These are phyloP conservation scores for Theretra japonica DNA, from an alignment of 2,888 invertebrate genomes.

Conservation along the genomic window DNA sequence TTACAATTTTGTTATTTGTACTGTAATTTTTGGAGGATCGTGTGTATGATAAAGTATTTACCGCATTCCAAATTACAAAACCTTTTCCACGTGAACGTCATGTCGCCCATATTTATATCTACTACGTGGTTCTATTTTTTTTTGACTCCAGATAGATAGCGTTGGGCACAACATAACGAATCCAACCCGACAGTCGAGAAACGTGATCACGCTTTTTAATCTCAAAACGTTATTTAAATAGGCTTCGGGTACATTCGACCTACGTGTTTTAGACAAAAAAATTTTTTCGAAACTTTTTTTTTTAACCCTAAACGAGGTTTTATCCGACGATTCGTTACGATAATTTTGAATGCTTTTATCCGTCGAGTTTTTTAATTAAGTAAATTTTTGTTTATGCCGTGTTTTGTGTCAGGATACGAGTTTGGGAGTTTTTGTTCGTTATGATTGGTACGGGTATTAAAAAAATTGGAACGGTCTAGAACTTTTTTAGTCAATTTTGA, in stretches of 20 bases:
- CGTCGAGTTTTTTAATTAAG: slow-evolving; percentile 19
- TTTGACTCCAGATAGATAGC: slow-evolving; percentile 6
- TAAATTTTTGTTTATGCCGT: slow-evolving; percentile 4
- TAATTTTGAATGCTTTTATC: slow-evolving; percentile 24
- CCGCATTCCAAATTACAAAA: slow-evolving; percentile 16
- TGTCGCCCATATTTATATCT: slow-evolving; percentile 22
- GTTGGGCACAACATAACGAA: slow-evolving; percentile 21
- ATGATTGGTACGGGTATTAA: not conserved
- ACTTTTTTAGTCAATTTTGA: not conserved
- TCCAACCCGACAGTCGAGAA: slow-evolving; percentile 20
- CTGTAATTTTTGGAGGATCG: not conserved
- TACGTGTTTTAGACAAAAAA: slow-evolving; percentile 21
- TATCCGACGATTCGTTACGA: slow-evolving; percentile 23
- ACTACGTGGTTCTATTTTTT: slow-evolving; percentile 11
- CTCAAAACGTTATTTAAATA: slow-evolving; percentile 25
- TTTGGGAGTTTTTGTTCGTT: not conserved
- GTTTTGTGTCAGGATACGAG: slow-evolving; percentile 7
- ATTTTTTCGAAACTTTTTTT: slow-evolving; percentile 19
- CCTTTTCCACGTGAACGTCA: not conserved
- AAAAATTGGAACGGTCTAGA: not conserved
- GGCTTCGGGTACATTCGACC: slow-evolving; percentile 15
- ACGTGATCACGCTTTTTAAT: slow-evolving; percentile 26
- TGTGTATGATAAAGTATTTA: slow-evolving; percentile 2
- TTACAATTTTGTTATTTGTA: not conserved
- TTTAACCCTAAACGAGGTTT: slow-evolving; percentile 18